Evolutionary conservation across 2,888 invertebrate genomes (phyloP).

Genomic region (Actias luna): DNA sequence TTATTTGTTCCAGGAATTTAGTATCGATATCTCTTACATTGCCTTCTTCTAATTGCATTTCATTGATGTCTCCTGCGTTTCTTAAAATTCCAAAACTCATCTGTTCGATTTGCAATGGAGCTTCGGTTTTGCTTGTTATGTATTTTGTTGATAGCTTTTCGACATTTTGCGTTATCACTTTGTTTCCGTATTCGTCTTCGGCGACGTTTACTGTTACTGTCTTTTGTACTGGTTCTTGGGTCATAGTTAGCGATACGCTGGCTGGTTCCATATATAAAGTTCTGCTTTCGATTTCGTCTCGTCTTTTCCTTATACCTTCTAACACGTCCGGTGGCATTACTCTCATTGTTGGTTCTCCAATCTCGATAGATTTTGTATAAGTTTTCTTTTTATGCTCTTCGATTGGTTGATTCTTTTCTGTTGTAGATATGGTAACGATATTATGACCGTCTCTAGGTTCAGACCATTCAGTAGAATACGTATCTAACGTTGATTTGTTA

Average conservation of each 20-base stretch:
- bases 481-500: constrained; percentile 54
- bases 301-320: constrained; percentile 64
- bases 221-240: constrained; percentile 75
- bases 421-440: constrained; percentile 72
- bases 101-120: constrained; percentile 75
- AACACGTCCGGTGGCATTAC: constrained; percentile 72
- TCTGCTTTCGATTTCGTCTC: constrained; percentile 60
- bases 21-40: constrained; percentile 69
- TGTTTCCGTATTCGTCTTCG: constrained; percentile 76
- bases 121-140: constrained; percentile 63
- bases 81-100: constrained; percentile 72
- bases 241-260: constrained; percentile 71
- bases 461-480: constrained; percentile 58
- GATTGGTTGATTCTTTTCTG: constrained; percentile 58
- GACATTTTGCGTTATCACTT: constrained; percentile 74
- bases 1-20: constrained; percentile 70
- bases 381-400: constrained; percentile 59
- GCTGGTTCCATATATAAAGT: constrained; percentile 75
- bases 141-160: constrained; percentile 72
- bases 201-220: constrained; percentile 75
- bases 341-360: constrained; percentile 64
- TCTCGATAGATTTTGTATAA: constrained; percentile 78
- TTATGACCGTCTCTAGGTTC: constrained; percentile 55
- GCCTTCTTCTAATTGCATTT: constrained; percentile 68
- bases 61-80: constrained; percentile 60